Percentiles rank a stretch among this genome's conserved stretches.
phyloP scores from a whole-genome alignment of 2,797 vertebrate species.

The Ptychobarbus kaznakovi region DNA sequence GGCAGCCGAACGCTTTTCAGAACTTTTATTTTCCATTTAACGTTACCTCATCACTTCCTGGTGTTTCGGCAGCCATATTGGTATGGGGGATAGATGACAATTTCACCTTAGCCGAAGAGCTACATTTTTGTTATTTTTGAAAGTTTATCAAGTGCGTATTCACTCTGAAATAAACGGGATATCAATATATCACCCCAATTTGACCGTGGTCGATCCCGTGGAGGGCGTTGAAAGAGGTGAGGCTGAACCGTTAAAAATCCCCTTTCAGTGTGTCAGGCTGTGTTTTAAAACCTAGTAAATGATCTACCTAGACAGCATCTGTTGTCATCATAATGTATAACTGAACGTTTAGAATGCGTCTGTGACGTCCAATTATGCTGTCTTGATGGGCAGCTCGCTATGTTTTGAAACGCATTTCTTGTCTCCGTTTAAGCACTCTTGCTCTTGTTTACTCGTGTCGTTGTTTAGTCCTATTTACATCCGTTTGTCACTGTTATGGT shows the following conservation, averaged over 20 bases:
- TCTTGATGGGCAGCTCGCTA: neutral
- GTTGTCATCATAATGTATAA: neutral
- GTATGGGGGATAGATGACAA: conserved; percentile 52
- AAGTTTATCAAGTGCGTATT: conserved; percentile 30
- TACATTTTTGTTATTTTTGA: conserved; percentile 44
- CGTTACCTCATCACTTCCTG: conserved; percentile 52
- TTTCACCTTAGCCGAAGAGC: conserved; percentile 43
- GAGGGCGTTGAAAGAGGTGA: conserved; percentile 57
- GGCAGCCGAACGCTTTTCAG: neutral
- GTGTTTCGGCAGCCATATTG: conserved; percentile 54
- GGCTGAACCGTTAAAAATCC: conserved; percentile 9
- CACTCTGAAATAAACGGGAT: neutral
- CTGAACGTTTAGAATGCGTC: neutral
- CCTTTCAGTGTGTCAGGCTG: neutral
- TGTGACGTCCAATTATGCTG: neutral
- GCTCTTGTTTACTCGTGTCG: neutral
- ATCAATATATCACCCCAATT: neutral
- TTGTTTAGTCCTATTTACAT: neutral
- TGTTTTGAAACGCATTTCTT: neutral
- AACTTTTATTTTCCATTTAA: conserved; percentile 48
- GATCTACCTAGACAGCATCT: neutral
- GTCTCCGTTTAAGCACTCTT: neutral
- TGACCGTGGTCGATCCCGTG: conserved; percentile 29
- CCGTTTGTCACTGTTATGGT: neutral
- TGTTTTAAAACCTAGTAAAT: conserved; percentile 13